phyloP scores from a whole-genome alignment of 2,888 invertebrate species.

The Latrodectus elegans region DNA sequence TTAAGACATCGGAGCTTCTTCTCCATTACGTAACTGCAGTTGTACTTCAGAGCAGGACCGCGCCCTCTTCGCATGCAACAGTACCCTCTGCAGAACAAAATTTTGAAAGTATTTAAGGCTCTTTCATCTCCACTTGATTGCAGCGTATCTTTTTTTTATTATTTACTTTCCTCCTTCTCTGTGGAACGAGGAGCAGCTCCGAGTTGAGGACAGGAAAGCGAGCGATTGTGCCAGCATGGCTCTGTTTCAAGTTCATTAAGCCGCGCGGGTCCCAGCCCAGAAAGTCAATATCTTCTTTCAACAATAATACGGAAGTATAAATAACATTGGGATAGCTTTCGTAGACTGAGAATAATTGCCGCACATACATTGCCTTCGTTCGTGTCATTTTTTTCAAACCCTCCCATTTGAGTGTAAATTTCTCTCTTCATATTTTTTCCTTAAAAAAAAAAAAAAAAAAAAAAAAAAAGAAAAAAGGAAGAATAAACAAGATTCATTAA shows the following conservation, averaged over 20 bases:
- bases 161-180: neutral
- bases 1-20: neutral
- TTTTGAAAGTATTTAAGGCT: conserved; percentile 17
- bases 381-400: too few relatives aligned
- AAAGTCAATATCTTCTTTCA: conserved; percentile 44
- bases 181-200: neutral
- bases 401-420: too few relatives aligned
- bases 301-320: conserved; percentile 36
- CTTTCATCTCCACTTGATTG: neutral
- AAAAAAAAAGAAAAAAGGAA: too few relatives aligned
- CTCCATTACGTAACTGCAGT: neutral
- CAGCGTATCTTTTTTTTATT: neutral
- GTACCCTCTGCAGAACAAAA: neutral
- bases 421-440: too few relatives aligned
- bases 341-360: too few relatives aligned
- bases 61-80: conserved; percentile 9
- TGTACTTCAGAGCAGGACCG: conserved; percentile 7
- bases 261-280: conserved; percentile 15
- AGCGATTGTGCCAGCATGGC: conserved; percentile 2
- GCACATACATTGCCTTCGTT: too few relatives aligned
- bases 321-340: neutral
- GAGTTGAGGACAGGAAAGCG: neutral
- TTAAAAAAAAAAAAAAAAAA: too few relatives aligned
- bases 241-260: conserved; percentile 43
- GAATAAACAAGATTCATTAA: too few relatives aligned